A percentile compares a stretch with the other conserved stretches of the same genome.
These are phyloP conservation scores for Quadriops clusia DNA, from an alignment of 2,888 invertebrate species.

Conservation along the genomic window DNA sequence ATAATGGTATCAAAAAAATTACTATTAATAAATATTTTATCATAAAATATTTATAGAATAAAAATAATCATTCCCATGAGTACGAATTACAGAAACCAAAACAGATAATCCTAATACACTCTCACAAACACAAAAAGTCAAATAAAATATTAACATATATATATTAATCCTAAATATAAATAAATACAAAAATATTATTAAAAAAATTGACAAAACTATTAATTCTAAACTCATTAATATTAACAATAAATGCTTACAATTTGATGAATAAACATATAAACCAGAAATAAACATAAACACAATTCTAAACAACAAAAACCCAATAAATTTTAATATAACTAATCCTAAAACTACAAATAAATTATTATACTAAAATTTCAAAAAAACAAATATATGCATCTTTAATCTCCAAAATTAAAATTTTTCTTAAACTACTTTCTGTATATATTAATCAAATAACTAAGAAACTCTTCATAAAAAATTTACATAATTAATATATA, in stretches of 20 bases:
- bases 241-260: constrained; percentile 47
- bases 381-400: constrained; percentile 40
- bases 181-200: no score
- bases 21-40: constrained; percentile 43
- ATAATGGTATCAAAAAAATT: constrained; percentile 41
- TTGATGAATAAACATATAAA: constrained; percentile 42
- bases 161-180: no score
- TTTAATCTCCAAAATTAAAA: constrained; percentile 61
- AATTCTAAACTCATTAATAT: constrained; percentile 49
- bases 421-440: constrained; percentile 54
- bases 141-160: constrained; percentile 52
- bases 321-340: no score
- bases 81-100: constrained; percentile 46
- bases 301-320: constrained; percentile 36
- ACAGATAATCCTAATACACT: constrained; percentile 50
- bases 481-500: no score
- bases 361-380: constrained; percentile 46
- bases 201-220: no score
- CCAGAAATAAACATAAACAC: constrained; percentile 42
- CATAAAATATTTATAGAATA: constrained; percentile 46
- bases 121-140: constrained; percentile 53
- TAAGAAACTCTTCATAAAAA: no score
- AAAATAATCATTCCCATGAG: constrained; percentile 53
- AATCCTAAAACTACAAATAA: constrained; percentile 57
- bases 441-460: no score